Evolutionary conservation across 2,113 vertebrate species (phyloP).

Genomic region (Apteryx mantelli): DNA sequence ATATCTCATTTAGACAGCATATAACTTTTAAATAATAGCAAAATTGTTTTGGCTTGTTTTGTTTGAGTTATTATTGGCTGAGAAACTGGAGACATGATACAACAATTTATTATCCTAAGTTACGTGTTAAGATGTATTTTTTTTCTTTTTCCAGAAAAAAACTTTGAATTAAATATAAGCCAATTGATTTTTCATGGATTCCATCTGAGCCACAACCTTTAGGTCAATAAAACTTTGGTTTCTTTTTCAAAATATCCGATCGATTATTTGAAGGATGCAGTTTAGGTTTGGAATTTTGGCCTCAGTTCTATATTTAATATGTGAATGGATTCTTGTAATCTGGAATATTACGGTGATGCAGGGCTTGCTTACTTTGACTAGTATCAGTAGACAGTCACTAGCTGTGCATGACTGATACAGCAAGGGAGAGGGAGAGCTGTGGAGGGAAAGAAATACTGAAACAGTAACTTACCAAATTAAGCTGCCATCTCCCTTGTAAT

Average conservation of each 20-base stretch:
- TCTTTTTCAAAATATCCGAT: constrained; percentile 13
- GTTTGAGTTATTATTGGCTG: not conserved
- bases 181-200: constrained; percentile 3
- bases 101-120: not conserved
- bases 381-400: not conserved
- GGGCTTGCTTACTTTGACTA: not conserved
- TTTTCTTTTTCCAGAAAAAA: not conserved
- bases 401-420: rapidly evolving
- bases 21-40: not conserved
- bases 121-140: not conserved
- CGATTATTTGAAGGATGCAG: not conserved
- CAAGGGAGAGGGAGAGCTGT: not conserved
- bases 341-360: not conserved
- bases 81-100: not conserved
- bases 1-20: not conserved
- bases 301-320: not conserved
- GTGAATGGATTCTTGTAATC: not conserved
- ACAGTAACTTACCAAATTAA: constrained; percentile 47
- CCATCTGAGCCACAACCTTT: not conserved
- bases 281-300: not conserved
- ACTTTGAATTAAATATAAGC: not conserved
- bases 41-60: constrained; percentile 5
- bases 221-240: not conserved
- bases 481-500: not conserved
- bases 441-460: constrained; percentile 5